Evolutionary conservation across 1,140 invertebrate species (phyloP).

Genomic region (Drosophila bifasciata): DNA sequence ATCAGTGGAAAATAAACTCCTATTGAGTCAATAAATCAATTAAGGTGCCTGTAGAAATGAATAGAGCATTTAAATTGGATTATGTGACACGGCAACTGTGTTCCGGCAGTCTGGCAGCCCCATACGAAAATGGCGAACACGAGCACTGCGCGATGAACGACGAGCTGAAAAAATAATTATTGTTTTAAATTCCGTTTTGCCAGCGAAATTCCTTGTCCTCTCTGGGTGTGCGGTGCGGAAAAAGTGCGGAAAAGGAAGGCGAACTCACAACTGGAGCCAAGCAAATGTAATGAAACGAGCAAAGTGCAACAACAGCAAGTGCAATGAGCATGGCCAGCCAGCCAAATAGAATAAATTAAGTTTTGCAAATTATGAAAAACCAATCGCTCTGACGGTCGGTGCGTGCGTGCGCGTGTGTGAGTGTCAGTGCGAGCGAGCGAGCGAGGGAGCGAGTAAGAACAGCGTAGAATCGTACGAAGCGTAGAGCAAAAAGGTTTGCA

Average conservation of each 20-base stretch:
- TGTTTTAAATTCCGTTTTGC: conserved; percentile 83
- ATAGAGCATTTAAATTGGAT: background rate
- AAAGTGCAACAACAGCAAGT: conserved; percentile 53
- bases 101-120: conserved; percentile 46
- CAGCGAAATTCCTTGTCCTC: conserved; percentile 67
- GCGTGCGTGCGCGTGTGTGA: conserved; percentile 30
- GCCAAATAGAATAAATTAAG: conserved; percentile 71
- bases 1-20: background rate
- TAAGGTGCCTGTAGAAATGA: background rate
- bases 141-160: conserved; percentile 78
- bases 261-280: background rate
- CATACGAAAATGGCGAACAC: conserved; percentile 79
- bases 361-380: conserved; percentile 78
- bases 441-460: conserved; percentile 31
- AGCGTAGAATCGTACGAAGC: conserved; percentile 37
- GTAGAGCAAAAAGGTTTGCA: conserved; percentile 31
- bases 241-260: conserved; percentile 59
- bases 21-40: background rate
- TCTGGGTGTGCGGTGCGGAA: conserved; percentile 41
- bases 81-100: conserved; percentile 5
- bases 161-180: conserved; percentile 83
- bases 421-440: conserved; percentile 33
- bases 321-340: conserved; percentile 18
- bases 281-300: conserved; percentile 48
- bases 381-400: conserved; percentile 37